These are phyloP conservation scores for Poecilobothrus nobilitatus DNA, from an alignment of 2,888 invertebrate species.

Conservation along the genomic window DNA sequence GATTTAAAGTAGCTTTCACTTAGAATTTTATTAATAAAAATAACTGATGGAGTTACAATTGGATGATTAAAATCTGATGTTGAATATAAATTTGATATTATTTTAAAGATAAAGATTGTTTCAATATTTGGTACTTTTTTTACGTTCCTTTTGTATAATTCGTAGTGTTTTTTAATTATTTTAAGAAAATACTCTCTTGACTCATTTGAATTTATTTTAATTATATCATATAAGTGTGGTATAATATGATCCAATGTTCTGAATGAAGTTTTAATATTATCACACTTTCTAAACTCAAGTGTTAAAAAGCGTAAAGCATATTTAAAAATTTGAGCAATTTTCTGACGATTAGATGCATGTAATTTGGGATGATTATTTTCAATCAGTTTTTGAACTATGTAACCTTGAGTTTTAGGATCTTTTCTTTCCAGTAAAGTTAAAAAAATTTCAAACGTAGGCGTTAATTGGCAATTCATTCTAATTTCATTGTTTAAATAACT, in stretches of 20 bases:
- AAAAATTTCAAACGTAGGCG: slow-evolving; percentile 50
- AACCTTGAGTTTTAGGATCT: slow-evolving; percentile 55
- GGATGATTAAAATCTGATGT: slow-evolving; percentile 86
- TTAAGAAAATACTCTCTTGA: slow-evolving; percentile 59
- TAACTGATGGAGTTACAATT: slow-evolving; percentile 64
- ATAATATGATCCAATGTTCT: slow-evolving; percentile 51
- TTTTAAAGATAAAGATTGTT: slow-evolving; percentile 71
- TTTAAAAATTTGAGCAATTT: slow-evolving; percentile 63
- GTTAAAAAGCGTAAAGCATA: slow-evolving; percentile 70
- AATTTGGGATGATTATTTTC: slow-evolving; percentile 82
- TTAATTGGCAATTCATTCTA: slow-evolving; percentile 52
- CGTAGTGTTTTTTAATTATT: slow-evolving; percentile 64
- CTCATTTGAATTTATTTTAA: slow-evolving; percentile 60
- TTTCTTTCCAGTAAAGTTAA: slow-evolving; percentile 53
- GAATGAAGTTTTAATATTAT: slow-evolving; percentile 49
- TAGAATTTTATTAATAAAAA: slow-evolving; percentile 77
- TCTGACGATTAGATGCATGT: slow-evolving; percentile 67
- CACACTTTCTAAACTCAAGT: slow-evolving; percentile 50
- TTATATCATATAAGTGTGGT: slow-evolving; percentile 57
- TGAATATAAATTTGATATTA: slow-evolving; percentile 69
- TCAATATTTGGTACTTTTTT: slow-evolving; percentile 58
- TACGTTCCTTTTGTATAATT: slow-evolving; percentile 51
- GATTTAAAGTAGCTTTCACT: slow-evolving; percentile 54
- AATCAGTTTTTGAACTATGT: slow-evolving; percentile 70
- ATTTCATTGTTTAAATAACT: slow-evolving; percentile 53